Evolutionary conservation across 2,888 invertebrate species (phyloP).

Genomic region (Dione juno): DNA sequence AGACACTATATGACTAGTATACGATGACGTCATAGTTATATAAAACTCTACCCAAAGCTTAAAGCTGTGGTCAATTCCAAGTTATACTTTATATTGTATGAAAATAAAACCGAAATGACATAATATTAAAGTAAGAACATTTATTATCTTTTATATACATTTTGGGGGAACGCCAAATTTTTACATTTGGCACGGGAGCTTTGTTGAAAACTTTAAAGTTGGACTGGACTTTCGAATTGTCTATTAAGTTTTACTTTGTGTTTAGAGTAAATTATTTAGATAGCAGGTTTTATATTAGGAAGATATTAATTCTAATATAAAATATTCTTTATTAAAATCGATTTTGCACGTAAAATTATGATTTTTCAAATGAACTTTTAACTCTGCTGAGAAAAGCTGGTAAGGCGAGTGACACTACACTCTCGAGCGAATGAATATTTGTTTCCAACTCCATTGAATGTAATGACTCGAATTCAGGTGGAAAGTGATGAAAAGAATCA

Average conservation of each 20-base stretch:
- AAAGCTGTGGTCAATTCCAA: neutral
- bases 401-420: too few species aligned
- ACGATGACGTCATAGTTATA: too few species aligned
- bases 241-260: conserved; percentile 8
- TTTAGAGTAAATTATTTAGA: neutral
- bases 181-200: conserved; percentile 34
- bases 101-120: neutral
- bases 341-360: too few species aligned
- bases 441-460: too few species aligned
- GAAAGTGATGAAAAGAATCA: too few species aligned
- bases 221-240: conserved; percentile 1
- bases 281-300: neutral
- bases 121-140: conserved; percentile 7
- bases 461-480: too few species aligned
- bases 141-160: conserved; percentile 18
- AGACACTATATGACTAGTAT: too few species aligned
- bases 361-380: too few species aligned
- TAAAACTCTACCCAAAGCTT: too few species aligned
- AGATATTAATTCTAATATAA: neutral
- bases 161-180: conserved; percentile 33
- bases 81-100: conserved; percentile 29
- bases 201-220: conserved; percentile 10
- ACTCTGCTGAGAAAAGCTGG: too few species aligned
- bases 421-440: too few species aligned
- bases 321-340: too few species aligned